Conservation (phyloP, 2,113 vertebrate species). For the Silurus meridionalis region DNA sequence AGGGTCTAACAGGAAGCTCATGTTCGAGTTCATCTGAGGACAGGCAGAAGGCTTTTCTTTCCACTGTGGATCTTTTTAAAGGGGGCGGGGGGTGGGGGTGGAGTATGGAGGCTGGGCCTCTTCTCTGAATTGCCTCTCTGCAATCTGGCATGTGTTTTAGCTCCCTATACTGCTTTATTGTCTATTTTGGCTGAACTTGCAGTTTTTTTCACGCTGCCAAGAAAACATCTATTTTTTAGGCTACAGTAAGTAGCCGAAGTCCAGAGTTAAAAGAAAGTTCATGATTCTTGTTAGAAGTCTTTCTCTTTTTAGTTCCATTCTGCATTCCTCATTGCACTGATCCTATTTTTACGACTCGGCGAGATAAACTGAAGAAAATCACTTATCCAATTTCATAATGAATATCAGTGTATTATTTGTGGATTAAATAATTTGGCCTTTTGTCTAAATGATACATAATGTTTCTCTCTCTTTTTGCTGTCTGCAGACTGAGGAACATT, state of each 20-base stretch:
- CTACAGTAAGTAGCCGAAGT: constrained; percentile 73
- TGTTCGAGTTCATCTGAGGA: constrained; percentile 85
- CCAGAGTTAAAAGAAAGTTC: constrained; percentile 70
- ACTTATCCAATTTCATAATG: not conserved
- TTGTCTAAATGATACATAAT: constrained; percentile 8
- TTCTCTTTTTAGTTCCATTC: constrained; percentile 76
- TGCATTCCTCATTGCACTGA: constrained; percentile 65
- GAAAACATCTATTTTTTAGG: constrained; percentile 75
- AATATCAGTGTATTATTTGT: not conserved
- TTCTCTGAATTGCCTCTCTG: constrained; percentile 76
- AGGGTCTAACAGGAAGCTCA: constrained; percentile 83
- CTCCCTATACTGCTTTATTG: constrained; percentile 78
- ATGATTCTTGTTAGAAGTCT: constrained; percentile 70
- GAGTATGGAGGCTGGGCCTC: constrained; percentile 68
- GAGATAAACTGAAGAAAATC: constrained; percentile 22
- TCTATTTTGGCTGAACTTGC: constrained; percentile 79
- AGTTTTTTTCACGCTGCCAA: constrained; percentile 66
- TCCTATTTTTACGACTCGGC: constrained; percentile 52
- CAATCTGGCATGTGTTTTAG: constrained; percentile 74
- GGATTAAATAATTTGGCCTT: not conserved
- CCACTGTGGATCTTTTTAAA: constrained; percentile 81
- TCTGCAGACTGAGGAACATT: constrained; percentile 19
- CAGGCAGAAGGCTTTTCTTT: constrained; percentile 82
- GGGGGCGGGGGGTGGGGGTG: constrained; percentile 25
- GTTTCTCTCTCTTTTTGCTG: not conserved